Evolutionary conservation across 1,140 invertebrate genomes (phyloP), one percentile per base, ranked within the genome.

Genomic region (Diachasma alloeum): DNA sequence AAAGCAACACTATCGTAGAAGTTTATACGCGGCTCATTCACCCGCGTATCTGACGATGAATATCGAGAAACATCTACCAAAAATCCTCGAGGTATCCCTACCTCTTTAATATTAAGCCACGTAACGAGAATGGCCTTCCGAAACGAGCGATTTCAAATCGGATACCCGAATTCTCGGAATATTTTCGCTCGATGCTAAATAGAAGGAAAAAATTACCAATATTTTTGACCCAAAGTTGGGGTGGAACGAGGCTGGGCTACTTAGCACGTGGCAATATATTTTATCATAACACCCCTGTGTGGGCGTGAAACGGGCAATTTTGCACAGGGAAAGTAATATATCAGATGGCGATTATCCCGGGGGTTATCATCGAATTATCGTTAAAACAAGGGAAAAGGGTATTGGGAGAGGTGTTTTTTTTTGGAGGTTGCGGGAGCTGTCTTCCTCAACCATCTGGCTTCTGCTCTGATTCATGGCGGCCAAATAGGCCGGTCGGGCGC

Each of bases 1-100:
- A 63, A 63, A 63, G 59, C 59, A 63, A 63, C 59, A 63, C 59
- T 63, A 63, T 63, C 24, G 59, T 63, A 63, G 59, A 63, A 8
- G 22, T 63, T 63, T 63, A 63, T 63, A 63, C 59, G 22, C 0
- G 24, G 9, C 59, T 10, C 59, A 31, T 26, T 24, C 48, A 26
- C 59, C 31, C n/a, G n/a, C n/a, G 53, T 59, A 59, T 59, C 53
- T 59, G 10, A 53, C 48, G 48, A 53, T 53, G 48, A 63, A 63
- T 63, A 63, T 63, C 59, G 24, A 9, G 22, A 63, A 63, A 63
- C 24, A 63, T 63, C 59, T 63, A 63, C 59, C 24, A 19, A 63
- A 63, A 63, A 63, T 63, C 19, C 4, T 26, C 4, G n/a, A 53
- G 10, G 15, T 59, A 24, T 63, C 19, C 2, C 59, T 26, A 11